Evolutionary conservation across 2,888 invertebrate species (phyloP), one percentile per base, ranked within the genome.

Genomic region (Drosophila setosimentum): DNA sequence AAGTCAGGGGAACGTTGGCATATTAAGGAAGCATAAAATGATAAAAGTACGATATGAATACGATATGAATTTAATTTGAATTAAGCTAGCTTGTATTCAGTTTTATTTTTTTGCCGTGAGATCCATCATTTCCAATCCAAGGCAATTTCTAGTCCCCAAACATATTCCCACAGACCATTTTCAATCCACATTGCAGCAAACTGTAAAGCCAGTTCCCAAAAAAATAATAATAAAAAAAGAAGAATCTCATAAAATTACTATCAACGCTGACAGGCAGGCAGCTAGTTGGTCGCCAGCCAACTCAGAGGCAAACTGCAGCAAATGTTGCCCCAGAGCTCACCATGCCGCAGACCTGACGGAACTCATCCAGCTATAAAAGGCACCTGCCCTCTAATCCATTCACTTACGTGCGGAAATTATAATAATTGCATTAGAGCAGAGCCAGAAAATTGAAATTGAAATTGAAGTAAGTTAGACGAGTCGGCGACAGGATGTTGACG

Each of bases 371-470:
- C 53, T 64, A 58, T 66, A 40, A 60, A 69, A 67, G 69, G 61
- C 68, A 70, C 70, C 72, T 76, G 68, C 70, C 67, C 79, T 75
- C 67, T 80, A 88, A 88, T 76, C 83, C 87, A 78, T 88, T 88
- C 89, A 83, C 80, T 87, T 80, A 78, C 61, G 73, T 73, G 49
- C 64, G 79, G 80, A 89, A 90, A 89, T 89, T 90, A 87, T 90
- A 87, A 89, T 89, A 90, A 89, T 89, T 91, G 89, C 85, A 91
- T 89, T 91, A 88, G 85, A 80, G 81, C 80, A 85, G 76, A 82
- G 85, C 83, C 85, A 85, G 88, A 90, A 89, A 89, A 89, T 89
- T 89, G 88, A 84, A 89, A 89, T 89, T 89, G 83, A 84, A 89
- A 91, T 81, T 83, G 90, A 90, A 89, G 88, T 88, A 68, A 73